These are phyloP conservation scores for Distichodus sexfasciatus DNA, from an alignment of 2,797 vertebrate species.

Conservation along the genomic window DNA sequence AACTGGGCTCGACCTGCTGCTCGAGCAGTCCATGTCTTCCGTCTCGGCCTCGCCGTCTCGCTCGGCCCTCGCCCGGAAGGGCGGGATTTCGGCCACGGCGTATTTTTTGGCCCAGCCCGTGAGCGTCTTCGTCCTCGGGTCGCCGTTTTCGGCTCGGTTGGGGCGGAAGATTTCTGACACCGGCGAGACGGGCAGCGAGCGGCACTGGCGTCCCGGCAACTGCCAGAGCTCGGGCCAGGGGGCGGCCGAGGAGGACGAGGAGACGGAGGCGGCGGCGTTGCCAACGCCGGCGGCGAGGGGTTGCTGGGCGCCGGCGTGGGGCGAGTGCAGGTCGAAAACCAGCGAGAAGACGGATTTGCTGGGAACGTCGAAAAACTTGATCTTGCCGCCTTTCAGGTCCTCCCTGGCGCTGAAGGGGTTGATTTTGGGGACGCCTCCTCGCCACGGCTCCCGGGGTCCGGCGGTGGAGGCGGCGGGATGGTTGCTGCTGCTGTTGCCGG, in stretches of 20 bases:
- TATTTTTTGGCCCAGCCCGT: slow-evolving; percentile 81
- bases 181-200: slow-evolving; percentile 88
- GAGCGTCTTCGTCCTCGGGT: slow-evolving; percentile 69
- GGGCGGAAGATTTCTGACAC: slow-evolving; percentile 72
- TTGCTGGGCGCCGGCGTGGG: slow-evolving; percentile 72
- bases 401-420: slow-evolving; percentile 97
- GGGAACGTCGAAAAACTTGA: slow-evolving; percentile 94
- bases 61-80: slow-evolving; percentile 76
- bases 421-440: slow-evolving; percentile 76
- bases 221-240: slow-evolving; percentile 69
- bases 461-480: slow-evolving; percentile 88
- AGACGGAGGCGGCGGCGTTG: slow-evolving; percentile 49
- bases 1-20: slow-evolving; percentile 67
- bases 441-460: slow-evolving; percentile 54
- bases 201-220: slow-evolving; percentile 81
- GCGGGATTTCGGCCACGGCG: slow-evolving; percentile 86
- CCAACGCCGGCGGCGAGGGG: slow-evolving; percentile 37
- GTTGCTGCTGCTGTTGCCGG: too few species aligned
- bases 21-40: slow-evolving; percentile 88
- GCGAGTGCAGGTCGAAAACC: slow-evolving; percentile 92
- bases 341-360: slow-evolving; percentile 96
- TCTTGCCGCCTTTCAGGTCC: slow-evolving; percentile 93
- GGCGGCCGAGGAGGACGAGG: slow-evolving; percentile 61
- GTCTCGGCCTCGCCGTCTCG: slow-evolving; percentile 64
- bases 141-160: slow-evolving; percentile 72